These are phyloP conservation scores for Cremastobaeus sp. DNA, from an alignment of 2,888 invertebrate genomes.

Conservation along the genomic window DNA sequence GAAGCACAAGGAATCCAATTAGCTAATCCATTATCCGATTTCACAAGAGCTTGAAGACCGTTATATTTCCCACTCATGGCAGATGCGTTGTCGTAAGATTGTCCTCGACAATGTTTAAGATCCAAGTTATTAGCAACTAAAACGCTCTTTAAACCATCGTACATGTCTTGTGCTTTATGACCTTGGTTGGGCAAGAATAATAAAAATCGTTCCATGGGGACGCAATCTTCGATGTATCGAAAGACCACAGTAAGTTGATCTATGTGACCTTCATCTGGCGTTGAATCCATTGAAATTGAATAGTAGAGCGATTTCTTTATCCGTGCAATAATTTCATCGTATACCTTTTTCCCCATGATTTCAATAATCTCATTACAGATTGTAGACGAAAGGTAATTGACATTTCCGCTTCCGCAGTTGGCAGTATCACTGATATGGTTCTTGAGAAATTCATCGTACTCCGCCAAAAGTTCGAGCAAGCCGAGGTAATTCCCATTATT, in stretches of 20 bases:
- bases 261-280: conserved; percentile 44
- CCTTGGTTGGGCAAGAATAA: conserved; percentile 24
- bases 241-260: conserved; percentile 53
- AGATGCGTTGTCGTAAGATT: conserved; percentile 62
- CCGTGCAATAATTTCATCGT: conserved; percentile 12
- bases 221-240: conserved; percentile 35
- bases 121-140: conserved; percentile 44
- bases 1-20: conserved; percentile 38
- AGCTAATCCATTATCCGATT: conserved; percentile 35
- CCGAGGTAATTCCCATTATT: conserved; percentile 23
- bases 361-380: conserved; percentile 23
- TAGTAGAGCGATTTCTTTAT: conserved; percentile 30
- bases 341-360: conserved; percentile 13
- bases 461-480: conserved; percentile 10
- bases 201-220: conserved; percentile 33
- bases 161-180: conserved; percentile 39
- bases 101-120: conserved; percentile 58
- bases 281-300: conserved; percentile 35
- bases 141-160: conserved; percentile 42
- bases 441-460: conserved; percentile 26
- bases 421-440: conserved; percentile 19
- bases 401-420: conserved; percentile 18
- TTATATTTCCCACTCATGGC: conserved; percentile 59
- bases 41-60: conserved; percentile 45
- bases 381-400: conserved; percentile 29